Evolutionary conservation across 2,888 invertebrate genomes (phyloP), one percentile per base, ranked within the genome.

Genomic region (Drosophila macrothrix): DNA sequence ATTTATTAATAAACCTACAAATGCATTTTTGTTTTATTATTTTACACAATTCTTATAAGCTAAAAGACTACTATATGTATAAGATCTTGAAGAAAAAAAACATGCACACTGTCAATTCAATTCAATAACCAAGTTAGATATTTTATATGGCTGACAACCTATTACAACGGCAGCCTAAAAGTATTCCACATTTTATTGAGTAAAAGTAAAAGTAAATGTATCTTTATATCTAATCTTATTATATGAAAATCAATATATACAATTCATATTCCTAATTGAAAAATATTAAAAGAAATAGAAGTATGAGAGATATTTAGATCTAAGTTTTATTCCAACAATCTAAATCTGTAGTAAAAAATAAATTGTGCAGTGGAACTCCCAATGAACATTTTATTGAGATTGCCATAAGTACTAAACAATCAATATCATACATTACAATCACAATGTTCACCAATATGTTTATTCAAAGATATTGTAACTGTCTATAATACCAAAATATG

Each of bases 101-200:
- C 9, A 46, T 25, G 4, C 22, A 4, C 16, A 16, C 25, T 25
- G 4, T 46, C 22, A 9, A 46, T 46, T 25, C 1, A 46, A 46
- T 46, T 25, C 16, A 46, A 46, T 4, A 4, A 16, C 2, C 25
- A 16, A 46, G 2, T 25, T 25, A 9, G 2, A 46, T 46, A 46
- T 22, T 5, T 53, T 7, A 9, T 9, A 33, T n/a, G 12, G 12
- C 6, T 9, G 14, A n/a, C 4, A 54, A 4, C 1, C 2, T 39
- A 19, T 75, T 62, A 33, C 12, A 9, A 0, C 0, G 0, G 0
- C 22, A 12, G 76, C 80, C 76, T 22, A 0, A 79, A 79, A 79
- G 59, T 80, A 77, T 59, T 63, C 76, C 3, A 60, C 52, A 49
- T 68, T 73, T 64, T 37, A 4, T 3, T 19, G 22, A 35, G 12